A percentile compares a stretch with the other conserved stretches of the same genome.
These are phyloP conservation scores for Bryconaethiops microstoma DNA, from an alignment of 2,797 vertebrate species.

Conservation along the genomic window DNA sequence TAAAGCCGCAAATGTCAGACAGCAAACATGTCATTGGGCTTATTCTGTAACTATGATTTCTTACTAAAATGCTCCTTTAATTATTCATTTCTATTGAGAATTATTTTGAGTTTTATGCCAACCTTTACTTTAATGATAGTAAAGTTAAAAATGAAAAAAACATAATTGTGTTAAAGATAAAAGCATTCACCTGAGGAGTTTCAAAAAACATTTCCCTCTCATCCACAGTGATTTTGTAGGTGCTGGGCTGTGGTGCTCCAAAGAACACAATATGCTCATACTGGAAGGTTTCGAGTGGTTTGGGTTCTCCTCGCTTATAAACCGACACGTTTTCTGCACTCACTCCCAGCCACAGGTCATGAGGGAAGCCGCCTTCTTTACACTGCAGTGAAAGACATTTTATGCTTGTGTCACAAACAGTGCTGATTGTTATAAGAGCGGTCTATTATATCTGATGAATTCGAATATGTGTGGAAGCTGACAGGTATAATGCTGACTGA, in stretches of 20 bases:
- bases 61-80: not conserved
- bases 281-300: conserved; percentile 91
- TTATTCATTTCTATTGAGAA: not conserved
- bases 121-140: not conserved
- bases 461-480: too few relatives aligned
- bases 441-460: too few relatives aligned
- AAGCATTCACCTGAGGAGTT: conserved; percentile 81
- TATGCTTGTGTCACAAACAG: not conserved
- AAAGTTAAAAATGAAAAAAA: not conserved
- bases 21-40: too few relatives aligned
- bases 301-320: conserved; percentile 91
- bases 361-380: conserved; percentile 94
- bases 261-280: conserved; percentile 95
- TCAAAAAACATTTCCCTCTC: conserved; percentile 96
- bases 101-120: not conserved
- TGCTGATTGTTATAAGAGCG: too few relatives aligned
- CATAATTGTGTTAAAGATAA: too few relatives aligned
- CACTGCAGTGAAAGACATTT: conserved; percentile 73
- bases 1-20: too few relatives aligned
- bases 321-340: conserved; percentile 91
- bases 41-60: not conserved
- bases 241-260: conserved; percentile 89
- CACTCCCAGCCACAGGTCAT: conserved; percentile 91
- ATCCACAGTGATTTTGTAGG: conserved; percentile 92
- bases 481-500: too few relatives aligned